Evolutionary conservation across 92 coral and sea anemone species (phyloP), one percentile per base, ranked within the genome.

Genomic region (Diadumene lineata): DNA sequence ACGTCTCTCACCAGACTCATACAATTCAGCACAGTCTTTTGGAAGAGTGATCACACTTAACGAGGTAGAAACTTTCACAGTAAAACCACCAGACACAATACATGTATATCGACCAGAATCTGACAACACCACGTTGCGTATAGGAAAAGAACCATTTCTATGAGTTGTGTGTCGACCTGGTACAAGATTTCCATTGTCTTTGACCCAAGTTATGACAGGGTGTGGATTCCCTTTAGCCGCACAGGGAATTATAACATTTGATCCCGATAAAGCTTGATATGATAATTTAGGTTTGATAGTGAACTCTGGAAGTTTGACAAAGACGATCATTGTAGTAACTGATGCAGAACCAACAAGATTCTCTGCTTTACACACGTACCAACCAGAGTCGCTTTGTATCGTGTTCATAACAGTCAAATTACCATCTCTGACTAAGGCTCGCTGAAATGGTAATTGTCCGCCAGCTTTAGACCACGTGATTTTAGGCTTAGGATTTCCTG

Each of bases 71-170:
- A 60, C 48, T 31, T 57, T 7, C 22, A 24, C 44, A 11, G 61
- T 43, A 29, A 76, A 76, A 7, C 70, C 84, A 58, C 84, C 69
- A n/a, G 64, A 29, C 8, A 76, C 86, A 2, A 29, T 38, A 48
- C 82, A 82, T 15, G 48, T 34, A 50, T 75, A 75, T 17, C n/a
- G 68, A 27, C 86, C 86, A 27, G 86, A 23, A 60, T 75, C 86
- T 2, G 63, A 60, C 7, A 0, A 0, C 21, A 0, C 30, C 1
- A 44, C 11, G 24, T 60, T 17, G 0, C 64, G 56, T 1, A 82
- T 11, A 11, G 70, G 53, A 9, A 82, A 48, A 15, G 68, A 53
- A 7, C 65, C 65, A 38, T 38, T 13, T 38, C 13, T 6, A 38
- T 38, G 6, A 13, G 13, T 13, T 4, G 48, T 38, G 48, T 38